A percentile compares a stretch with the other conserved stretches of the same genome.
phyloP scores from a whole-genome alignment of 2,888 invertebrate species.

The Cyrtodaria siliqua region DNA sequence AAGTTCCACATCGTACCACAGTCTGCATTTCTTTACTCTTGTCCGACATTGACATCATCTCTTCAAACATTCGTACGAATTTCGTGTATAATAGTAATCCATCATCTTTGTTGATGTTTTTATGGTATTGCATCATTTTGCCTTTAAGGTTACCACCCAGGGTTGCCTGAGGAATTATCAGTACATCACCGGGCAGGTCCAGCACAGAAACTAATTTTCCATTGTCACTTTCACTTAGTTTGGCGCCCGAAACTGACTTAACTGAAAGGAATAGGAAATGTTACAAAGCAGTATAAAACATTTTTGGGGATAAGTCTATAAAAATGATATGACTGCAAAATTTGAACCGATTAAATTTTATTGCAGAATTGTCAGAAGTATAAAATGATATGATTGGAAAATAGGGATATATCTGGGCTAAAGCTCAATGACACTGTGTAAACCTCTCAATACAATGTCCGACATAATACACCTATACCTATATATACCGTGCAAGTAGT shows the following conservation, averaged over 20 bases:
- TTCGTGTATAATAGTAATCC: constrained; percentile 83
- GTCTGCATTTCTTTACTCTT: constrained; percentile 67
- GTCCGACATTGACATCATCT: constrained; percentile 56
- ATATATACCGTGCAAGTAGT: too few species aligned
- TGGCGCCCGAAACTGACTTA: constrained; percentile 77
- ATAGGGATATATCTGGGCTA: too few species aligned
- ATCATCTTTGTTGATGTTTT: constrained; percentile 84
- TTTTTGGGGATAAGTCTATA: too few species aligned
- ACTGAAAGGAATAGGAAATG: constrained; percentile 67
- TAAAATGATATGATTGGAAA: too few species aligned
- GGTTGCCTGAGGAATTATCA: constrained; percentile 86
- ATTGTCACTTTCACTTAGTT: constrained; percentile 79
- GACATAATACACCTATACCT: too few species aligned
- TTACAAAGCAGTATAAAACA: too few species aligned
- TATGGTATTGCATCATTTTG: constrained; percentile 86
- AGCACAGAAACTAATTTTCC: constrained; percentile 81
- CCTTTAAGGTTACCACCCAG: constrained; percentile 86
- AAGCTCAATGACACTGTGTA: too few species aligned
- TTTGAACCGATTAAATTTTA: too few species aligned
- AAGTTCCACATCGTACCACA: constrained; percentile 83
- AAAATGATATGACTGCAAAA: too few species aligned
- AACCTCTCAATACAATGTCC: too few species aligned
- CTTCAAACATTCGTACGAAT: constrained; percentile 74
- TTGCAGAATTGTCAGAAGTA: too few species aligned
- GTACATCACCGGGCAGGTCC: constrained; percentile 85